A percentile compares a stretch with the other conserved stretches of the same genome.
Conservation (phyloP, 1,140 invertebrate genomes). For the Drosophila willistoni region DNA sequence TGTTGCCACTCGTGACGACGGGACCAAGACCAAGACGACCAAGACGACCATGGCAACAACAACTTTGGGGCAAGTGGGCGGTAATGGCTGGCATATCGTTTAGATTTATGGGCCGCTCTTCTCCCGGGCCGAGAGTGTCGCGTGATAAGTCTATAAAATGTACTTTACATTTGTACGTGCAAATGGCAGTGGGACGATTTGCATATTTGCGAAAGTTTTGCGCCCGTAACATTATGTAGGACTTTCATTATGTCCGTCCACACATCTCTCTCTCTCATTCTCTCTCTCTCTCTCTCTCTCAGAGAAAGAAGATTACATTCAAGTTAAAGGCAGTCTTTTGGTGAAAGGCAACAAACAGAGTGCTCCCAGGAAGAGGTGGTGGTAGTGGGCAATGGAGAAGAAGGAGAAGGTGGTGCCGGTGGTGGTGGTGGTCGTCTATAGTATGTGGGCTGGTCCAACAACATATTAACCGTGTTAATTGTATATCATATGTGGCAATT, state of each 20-base stretch:
- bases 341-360: slow-evolving; percentile 51
- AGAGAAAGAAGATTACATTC: slow-evolving; percentile 32
- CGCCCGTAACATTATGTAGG: slow-evolving; percentile 48
- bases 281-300: not conserved
- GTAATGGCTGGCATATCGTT: slow-evolving; percentile 71
- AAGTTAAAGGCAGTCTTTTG: slow-evolving; percentile 32
- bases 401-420: not conserved
- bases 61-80: slow-evolving; percentile 47
- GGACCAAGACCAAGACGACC: slow-evolving; percentile 16
- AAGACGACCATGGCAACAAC: slow-evolving; percentile 27
- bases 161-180: slow-evolving; percentile 74
- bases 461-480: slow-evolving; percentile 65
- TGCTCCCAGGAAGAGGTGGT: slow-evolving; percentile 15
- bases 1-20: slow-evolving; percentile 77
- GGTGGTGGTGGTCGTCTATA: slow-evolving; percentile 7
- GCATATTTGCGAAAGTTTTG: slow-evolving; percentile 71
- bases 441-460: slow-evolving; percentile 51
- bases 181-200: slow-evolving; percentile 76
- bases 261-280: not conserved
- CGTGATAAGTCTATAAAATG: slow-evolving; percentile 81
- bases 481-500: slow-evolving; percentile 59
- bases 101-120: slow-evolving; percentile 72
- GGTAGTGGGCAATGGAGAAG: slow-evolving; percentile 3
- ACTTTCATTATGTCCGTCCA: slow-evolving; percentile 58
- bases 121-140: slow-evolving; percentile 52